These are phyloP conservation scores for Sipha maydis DNA, from an alignment of 2,888 invertebrate species.

Conservation along the genomic window DNA sequence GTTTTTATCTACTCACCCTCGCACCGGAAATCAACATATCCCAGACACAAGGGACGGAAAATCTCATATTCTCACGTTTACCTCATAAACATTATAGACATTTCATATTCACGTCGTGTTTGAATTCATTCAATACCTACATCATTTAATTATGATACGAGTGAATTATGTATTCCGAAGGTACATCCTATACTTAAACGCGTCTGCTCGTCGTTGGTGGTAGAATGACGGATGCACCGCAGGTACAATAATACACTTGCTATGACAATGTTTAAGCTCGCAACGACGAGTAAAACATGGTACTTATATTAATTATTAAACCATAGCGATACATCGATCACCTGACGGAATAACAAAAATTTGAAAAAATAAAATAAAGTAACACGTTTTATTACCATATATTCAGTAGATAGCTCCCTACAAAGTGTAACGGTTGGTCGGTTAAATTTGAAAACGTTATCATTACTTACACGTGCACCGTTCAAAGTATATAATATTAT, in stretches of 20 bases:
- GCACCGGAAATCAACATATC: conserved; percentile 36
- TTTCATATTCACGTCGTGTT: conserved; percentile 47
- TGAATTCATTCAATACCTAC: conserved; percentile 17
- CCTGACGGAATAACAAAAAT: background rate
- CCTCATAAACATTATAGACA: background rate
- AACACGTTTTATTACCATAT: background rate
- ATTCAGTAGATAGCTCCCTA: background rate
- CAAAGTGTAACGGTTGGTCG: too few relatives aligned
- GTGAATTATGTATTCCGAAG: conserved; percentile 29
- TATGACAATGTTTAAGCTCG: background rate
- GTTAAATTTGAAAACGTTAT: too few relatives aligned
- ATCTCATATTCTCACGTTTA: conserved; percentile 53
- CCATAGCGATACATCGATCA: background rate
- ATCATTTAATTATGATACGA: conserved; percentile 32
- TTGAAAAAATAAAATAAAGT: background rate
- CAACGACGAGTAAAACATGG: background rate
- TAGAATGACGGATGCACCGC: background rate
- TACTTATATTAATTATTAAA: background rate
- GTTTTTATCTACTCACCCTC: background rate
- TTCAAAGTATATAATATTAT: too few relatives aligned
- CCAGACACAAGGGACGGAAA: conserved; percentile 23
- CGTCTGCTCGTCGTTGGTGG: background rate
- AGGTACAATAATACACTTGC: background rate
- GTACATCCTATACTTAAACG: background rate
- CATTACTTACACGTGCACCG: too few relatives aligned